Base-by-base conservation (phyloP, 2,113 vertebrate species). In the Colistium nudipinnis region DNA sequence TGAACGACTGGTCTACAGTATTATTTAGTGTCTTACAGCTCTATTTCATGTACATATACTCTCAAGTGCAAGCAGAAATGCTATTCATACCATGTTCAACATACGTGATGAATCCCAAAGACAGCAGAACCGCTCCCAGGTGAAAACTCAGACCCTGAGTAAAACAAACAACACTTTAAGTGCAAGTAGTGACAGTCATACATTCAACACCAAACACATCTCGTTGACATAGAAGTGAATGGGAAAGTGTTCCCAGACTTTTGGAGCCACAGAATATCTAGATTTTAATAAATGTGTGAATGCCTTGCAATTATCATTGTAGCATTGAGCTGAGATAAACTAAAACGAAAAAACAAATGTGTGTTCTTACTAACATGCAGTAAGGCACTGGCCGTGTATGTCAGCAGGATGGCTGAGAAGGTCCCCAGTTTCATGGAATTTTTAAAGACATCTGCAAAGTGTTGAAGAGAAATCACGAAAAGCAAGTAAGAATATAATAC, bases 41-140 rank as follows among this genome's bases (percentile, higher is more conserved):
- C n/a, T n/a, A n/a, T n/a, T n/a, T n/a, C n/a, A n/a, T n/a, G n/a
- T n/a, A n/a, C n/a, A n/a, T n/a, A n/a, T 22, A 28, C 17, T 35
- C 3, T 44, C 22, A 8, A 33, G 3, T 14, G 19, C 16, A 43
- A 31, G 17, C n/a, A 36, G 4, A 61, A 38, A 14, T 28, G 16
- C 8, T 25, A 8, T 51, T 39, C 69, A 7, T 85, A 97, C 96
- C 94, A 0, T 97, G 95, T 78, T 97, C 96, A 44, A 95, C 93
- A 0, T 97, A 97, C 10, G 96, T 97, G 88, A 97, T 95, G 82
- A 97, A 95, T 3, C 94, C 95, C 56, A 97, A 78, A 3, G 95
- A 95, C 3, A 97, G 83, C 30, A 97, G 90, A 13, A 96, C 95
- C 0, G 95, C 95, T 20, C 94, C 95, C 44, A 97, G 90, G 70